phyloP scores from a whole-genome alignment of 2,888 invertebrate genomes.

The Mimachlamys varia region DNA sequence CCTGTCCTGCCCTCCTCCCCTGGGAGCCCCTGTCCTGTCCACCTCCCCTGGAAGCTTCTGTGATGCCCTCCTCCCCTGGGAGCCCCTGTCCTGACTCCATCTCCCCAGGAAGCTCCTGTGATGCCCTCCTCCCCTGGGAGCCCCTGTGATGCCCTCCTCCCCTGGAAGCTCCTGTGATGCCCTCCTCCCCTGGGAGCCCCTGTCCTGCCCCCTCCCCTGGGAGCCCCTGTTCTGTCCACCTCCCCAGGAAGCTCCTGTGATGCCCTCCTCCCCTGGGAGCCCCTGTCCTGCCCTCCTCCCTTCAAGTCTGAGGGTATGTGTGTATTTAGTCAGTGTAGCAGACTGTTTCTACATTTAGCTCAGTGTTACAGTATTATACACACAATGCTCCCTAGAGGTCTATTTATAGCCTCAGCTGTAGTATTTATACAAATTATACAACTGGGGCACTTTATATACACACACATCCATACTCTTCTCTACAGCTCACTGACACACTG shows the following conservation, averaged over 20 bases:
- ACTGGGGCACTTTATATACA: not conserved
- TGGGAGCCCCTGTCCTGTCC: not conserved
- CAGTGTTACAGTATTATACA: not conserved
- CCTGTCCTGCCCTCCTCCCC: not conserved
- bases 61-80: not conserved
- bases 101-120: not conserved
- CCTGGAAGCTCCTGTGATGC: not conserved
- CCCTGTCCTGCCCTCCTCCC: not conserved
- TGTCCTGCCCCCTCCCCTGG: too few species aligned
- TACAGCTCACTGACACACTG: not conserved
- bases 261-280: not conserved
- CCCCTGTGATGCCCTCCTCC: not conserved
- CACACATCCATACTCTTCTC: not conserved
- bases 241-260: not conserved
- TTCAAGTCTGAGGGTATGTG: not conserved
- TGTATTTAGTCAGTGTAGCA: not conserved
- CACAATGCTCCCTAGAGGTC: not conserved
- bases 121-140: not conserved
- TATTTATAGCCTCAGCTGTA: not conserved
- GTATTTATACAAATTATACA: slow-evolving; percentile 27
- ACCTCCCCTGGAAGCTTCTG: too few species aligned
- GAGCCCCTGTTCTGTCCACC: not conserved
- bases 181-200: not conserved
- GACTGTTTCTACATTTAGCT: not conserved
- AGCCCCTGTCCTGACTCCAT: too few species aligned